Evolutionary conservation across 1,140 invertebrate species (phyloP).

Genomic region (Carcinoscorpius rotundicauda): DNA sequence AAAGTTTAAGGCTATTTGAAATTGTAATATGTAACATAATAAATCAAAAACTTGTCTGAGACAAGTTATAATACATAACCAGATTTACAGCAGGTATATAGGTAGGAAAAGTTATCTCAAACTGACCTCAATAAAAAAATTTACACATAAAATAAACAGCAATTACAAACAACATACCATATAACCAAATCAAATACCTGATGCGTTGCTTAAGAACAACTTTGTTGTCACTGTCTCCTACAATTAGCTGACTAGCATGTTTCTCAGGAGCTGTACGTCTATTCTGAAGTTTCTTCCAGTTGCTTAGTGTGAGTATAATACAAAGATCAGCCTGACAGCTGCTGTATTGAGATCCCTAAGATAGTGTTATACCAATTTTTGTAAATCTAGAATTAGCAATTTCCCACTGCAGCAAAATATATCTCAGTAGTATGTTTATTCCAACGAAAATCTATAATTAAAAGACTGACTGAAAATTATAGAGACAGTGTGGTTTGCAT

Average conservation of each 20-base stretch:
- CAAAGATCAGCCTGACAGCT: neutral
- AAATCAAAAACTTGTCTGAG: no score
- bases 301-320: slow-evolving; percentile 5
- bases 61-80: no score
- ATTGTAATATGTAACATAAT: no score
- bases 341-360: neutral
- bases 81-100: no score
- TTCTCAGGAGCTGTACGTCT: slow-evolving; percentile 3
- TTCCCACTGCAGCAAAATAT: neutral
- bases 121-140: no score
- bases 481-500: neutral
- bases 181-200: slow-evolving; percentile 22
- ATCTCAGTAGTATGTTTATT: neutral
- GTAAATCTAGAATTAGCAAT: neutral
- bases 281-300: neutral
- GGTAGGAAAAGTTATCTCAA: no score
- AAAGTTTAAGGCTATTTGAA: no score
- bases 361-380: neutral
- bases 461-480: neutral
- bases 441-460: neutral
- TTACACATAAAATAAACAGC: no score
- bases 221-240: slow-evolving; percentile 34
- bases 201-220: slow-evolving; percentile 32
- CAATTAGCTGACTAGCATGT: slow-evolving; percentile 31
- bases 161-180: no score